Percentiles rank a stretch among this genome's conserved stretches.
Evolutionary conservation across 2,113 vertebrate genomes (phyloP).

Genomic region (Pedetes capensis): DNA sequence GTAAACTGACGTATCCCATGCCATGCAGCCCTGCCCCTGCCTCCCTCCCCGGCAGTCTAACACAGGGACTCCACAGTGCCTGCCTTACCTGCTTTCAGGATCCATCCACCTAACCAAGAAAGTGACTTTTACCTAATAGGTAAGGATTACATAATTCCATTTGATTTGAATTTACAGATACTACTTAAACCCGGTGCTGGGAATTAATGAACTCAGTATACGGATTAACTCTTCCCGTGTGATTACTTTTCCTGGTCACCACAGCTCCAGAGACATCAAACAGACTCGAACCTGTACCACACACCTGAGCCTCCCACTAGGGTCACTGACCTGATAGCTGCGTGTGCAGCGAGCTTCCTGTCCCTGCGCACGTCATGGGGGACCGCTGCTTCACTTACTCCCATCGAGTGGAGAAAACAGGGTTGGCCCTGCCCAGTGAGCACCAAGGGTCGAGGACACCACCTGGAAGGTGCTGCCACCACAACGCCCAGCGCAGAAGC

Average conservation of each 20-base stretch:
- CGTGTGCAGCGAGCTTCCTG: background rate
- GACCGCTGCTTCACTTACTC: background rate
- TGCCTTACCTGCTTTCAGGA: background rate
- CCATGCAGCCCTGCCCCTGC: background rate
- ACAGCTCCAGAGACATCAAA: background rate
- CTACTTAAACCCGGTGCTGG: background rate
- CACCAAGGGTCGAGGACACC: background rate
- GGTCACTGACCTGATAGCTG: background rate
- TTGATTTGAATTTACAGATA: background rate
- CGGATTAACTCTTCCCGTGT: background rate
- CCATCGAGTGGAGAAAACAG: background rate
- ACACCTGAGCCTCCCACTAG: background rate
- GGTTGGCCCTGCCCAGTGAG: background rate
- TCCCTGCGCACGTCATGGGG: too few relatives aligned
- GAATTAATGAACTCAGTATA: background rate
- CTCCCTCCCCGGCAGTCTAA: background rate
- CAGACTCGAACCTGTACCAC: too few relatives aligned
- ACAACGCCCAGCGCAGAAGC: background rate
- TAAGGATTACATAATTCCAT: background rate
- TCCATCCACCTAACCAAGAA: background rate
- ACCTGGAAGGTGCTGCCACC: background rate
- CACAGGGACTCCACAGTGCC: background rate
- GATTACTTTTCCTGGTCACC: background rate
- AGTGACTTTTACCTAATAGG: too few relatives aligned
- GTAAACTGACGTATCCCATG: background rate